Conservation (phyloP, 2,113 vertebrate genomes). For the Chaetops frenatus region DNA sequence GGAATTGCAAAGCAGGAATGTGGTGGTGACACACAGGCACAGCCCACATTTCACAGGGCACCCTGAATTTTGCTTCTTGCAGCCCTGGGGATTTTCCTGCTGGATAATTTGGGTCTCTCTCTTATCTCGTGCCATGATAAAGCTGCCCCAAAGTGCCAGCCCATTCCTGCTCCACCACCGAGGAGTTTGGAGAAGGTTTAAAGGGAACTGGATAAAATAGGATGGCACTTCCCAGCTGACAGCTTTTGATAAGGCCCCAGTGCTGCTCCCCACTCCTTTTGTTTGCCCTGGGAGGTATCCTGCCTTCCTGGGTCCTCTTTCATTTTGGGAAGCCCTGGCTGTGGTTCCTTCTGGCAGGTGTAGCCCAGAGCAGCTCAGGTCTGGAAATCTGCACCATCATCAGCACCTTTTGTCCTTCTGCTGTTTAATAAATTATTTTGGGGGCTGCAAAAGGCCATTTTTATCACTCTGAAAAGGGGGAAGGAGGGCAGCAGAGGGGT, state of each 20-base stretch:
- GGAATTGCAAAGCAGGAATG: accelerated
- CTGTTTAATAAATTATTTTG: not conserved
- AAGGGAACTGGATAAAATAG: not conserved
- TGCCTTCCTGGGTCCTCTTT: not conserved
- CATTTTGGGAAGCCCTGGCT: not conserved
- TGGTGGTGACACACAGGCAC: accelerated
- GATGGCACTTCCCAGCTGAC: conserved; percentile 12
- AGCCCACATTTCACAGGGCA: not conserved
- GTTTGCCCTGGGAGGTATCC: not conserved
- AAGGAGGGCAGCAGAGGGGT: accelerated
- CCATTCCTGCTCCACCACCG: accelerated
- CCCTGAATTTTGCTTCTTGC: not conserved
- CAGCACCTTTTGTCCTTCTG: not conserved
- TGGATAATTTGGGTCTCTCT: not conserved
- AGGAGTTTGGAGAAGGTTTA: not conserved
- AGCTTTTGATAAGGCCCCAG: conserved; percentile 18
- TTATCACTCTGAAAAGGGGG: not conserved
- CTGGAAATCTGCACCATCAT: not conserved
- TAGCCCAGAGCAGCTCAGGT: not conserved
- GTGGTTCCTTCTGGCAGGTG: not conserved
- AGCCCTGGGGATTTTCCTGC: not conserved
- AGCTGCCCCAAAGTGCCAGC: not conserved
- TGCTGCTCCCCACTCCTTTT: not conserved
- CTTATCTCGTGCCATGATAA: not conserved
- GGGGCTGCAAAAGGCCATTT: not conserved